Base-by-base conservation (phyloP, 1,140 invertebrate genomes). In the Lamellibrachia luymesi region DNA sequence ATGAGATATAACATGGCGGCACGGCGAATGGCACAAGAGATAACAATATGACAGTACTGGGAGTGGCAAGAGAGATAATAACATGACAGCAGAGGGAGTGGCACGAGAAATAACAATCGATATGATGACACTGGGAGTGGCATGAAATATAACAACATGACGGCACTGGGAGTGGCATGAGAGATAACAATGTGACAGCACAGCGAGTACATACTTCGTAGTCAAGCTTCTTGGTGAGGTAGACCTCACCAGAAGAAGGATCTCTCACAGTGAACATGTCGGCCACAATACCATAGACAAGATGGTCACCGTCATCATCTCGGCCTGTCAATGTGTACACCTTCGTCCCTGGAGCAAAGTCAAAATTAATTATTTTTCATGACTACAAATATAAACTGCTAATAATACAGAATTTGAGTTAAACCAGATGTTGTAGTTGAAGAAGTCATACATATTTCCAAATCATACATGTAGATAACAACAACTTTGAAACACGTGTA, bases 201-300 rank as follows among this genome's bases (percentile, higher is more conserved):
- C 38, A 38, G 38, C 0, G 38, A 38, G 38, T 38, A 38, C 38
- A 38, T 38, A 38, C 51, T 4, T 91, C 91, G 1, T 91, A 91
- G n/a, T 91, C 91, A 13, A 91, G 49, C 8, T 91, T 91, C 91
- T 51, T 10, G 2, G 91, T 50, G 7, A 91, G 91, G 91, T 51
- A 51, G 91, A 91, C 91, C 2, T 91, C 91, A 17, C 91, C 91
- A 8, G 91, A 91, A 13, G 2, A n/a, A 50, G 91, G 49, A 25
- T 91, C 91, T 22, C 49, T 51, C 13, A 91, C n/a, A 22, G 13
- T n/a, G n/a, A 91, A 91, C 91, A 51, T 91, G 91, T 91, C 91
- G 17, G 91, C 49, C 91, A 25, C 91, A 27, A 91, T 51, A 17
- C 91, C 91, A 51, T 13, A 91, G 2, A 17, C 17, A 51, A 91